Evolutionary conservation across 2,113 vertebrate genomes (phyloP), one percentile per base, ranked within the genome.

Genomic region (Pseudopodoces humilis): DNA sequence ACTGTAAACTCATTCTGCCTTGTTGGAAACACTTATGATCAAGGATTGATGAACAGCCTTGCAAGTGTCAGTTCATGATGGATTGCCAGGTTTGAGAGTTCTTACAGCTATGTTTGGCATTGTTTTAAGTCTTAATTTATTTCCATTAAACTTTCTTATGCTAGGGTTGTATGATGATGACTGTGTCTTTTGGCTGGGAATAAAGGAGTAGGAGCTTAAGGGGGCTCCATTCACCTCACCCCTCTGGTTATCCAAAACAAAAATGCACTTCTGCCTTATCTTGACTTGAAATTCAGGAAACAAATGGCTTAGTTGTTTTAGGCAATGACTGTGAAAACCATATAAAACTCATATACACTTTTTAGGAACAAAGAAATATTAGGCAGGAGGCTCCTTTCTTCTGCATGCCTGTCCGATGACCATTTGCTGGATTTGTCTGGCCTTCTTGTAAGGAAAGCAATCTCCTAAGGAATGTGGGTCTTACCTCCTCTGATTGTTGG

Each of bases 231-330:
- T 28, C 9, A 16, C 10, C 13, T 83, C 53, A 13, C 8, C 18
- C 21, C 27, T 41, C 25, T 63, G 47, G 31, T 27, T 71, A 4
- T 21, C 23, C 30, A 37, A 50, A 23, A n/a, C 13, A 81, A 37
- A 58, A 75, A 67, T 2, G 2, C 5, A 31, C 5, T 69, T 86
- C 58, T 86, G 50, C 21, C 13, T 50, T 55, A 50, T 21, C 21
- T 86, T 59, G 41, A 86, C 14, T n/a, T 62, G 68, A 89, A 93
- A 84, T 86, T 62, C 62, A 86, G 13, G 55, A 89, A 86, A 56
- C 18, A 1, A 52, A 44, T 13, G 11, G 16, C 22, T 86, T 46
- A 28, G 24, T 15, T 17, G 22, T 69, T 95, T 88, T 69, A 44
- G n/a, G 5, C 28, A 74, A 7, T 37, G 12, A 46, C 43, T 58